Conservation (phyloP, 2,888 invertebrate genomes). For the Zaprionus lineosus region DNA sequence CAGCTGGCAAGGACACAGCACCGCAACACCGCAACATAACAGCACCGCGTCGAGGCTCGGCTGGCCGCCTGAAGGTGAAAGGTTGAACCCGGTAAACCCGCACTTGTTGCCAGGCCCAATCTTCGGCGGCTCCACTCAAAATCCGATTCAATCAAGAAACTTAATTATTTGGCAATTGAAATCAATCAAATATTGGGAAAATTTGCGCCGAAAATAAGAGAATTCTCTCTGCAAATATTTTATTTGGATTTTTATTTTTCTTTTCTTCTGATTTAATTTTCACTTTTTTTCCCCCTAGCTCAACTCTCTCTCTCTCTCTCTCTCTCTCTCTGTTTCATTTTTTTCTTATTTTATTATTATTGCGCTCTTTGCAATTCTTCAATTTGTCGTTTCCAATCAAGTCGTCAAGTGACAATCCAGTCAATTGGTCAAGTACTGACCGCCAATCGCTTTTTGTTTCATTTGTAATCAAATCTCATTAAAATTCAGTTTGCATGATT, state of each 20-base stretch:
- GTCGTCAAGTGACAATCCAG: constrained; percentile 46
- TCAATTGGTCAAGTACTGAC: constrained; percentile 76
- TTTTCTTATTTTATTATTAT: constrained; percentile 1
- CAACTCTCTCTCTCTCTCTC: no score
- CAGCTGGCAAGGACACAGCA: constrained; percentile 63
- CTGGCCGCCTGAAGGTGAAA: constrained; percentile 52
- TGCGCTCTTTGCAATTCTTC: constrained; percentile 38
- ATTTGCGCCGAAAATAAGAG: constrained; percentile 21
- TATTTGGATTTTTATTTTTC: constrained; percentile 11
- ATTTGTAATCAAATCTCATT: constrained; percentile 74
- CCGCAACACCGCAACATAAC: constrained; percentile 6
- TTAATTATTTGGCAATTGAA: constrained; percentile 65
- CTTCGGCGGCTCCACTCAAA: not conserved
- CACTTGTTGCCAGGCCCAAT: constrained; percentile 50
- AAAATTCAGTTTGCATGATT: constrained; percentile 75
- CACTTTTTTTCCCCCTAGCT: no score
- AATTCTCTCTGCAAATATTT: constrained; percentile 17
- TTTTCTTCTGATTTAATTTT: constrained; percentile 7
- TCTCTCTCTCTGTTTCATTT: no score
- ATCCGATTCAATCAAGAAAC: constrained; percentile 34
- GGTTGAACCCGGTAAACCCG: constrained; percentile 29
- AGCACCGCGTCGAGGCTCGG: not conserved
- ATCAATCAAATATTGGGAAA: constrained; percentile 57
- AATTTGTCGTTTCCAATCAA: constrained; percentile 60
- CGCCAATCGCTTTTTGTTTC: constrained; percentile 45